Percentiles rank a stretch among this genome's conserved stretches.
Conservation (phyloP, 1,140 invertebrate species). For the Drosophila pallidifrons region DNA sequence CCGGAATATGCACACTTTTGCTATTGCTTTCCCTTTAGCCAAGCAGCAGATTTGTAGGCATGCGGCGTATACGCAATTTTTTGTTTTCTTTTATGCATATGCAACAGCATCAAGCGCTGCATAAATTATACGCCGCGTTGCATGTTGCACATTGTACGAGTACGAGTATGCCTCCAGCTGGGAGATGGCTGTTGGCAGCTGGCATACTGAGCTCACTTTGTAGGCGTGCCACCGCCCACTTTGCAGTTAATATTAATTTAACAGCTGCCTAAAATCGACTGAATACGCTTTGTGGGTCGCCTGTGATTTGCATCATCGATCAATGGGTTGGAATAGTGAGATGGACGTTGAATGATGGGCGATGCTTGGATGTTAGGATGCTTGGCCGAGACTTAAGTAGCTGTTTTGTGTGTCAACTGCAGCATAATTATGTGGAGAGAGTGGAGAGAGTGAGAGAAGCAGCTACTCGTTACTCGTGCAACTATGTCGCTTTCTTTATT, state of each 20-base stretch:
- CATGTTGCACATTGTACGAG: slow-evolving; percentile 33
- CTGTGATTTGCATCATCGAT: slow-evolving; percentile 41
- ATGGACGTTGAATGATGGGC: too few species aligned
- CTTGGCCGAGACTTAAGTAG: slow-evolving; percentile 37
- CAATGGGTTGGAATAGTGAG: slow-evolving; percentile 61
- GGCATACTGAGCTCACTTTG: slow-evolving; percentile 23
- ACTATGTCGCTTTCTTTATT: neutral
- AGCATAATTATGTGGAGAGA: slow-evolving; percentile 21
- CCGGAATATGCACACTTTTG: neutral
- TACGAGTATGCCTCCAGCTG: too few species aligned
- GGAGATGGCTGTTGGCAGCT: neutral
- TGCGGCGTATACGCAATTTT: slow-evolving; percentile 53
- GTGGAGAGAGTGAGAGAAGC: neutral
- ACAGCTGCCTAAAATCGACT: slow-evolving; percentile 35
- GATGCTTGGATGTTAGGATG: neutral
- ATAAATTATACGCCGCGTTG: slow-evolving; percentile 68
- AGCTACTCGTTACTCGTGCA: slow-evolving; percentile 5
- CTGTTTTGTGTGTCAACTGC: slow-evolving; percentile 39
- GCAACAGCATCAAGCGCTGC: slow-evolving; percentile 73
- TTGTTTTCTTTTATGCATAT: slow-evolving; percentile 62
- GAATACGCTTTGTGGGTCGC: slow-evolving; percentile 35
- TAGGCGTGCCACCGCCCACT: slow-evolving; percentile 30
- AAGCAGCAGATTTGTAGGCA: slow-evolving; percentile 23
- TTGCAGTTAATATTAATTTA: slow-evolving; percentile 72
- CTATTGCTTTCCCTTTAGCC: neutral